Base-by-base conservation (phyloP, 2,797 vertebrate genomes). In the Rhinella marina region DNA sequence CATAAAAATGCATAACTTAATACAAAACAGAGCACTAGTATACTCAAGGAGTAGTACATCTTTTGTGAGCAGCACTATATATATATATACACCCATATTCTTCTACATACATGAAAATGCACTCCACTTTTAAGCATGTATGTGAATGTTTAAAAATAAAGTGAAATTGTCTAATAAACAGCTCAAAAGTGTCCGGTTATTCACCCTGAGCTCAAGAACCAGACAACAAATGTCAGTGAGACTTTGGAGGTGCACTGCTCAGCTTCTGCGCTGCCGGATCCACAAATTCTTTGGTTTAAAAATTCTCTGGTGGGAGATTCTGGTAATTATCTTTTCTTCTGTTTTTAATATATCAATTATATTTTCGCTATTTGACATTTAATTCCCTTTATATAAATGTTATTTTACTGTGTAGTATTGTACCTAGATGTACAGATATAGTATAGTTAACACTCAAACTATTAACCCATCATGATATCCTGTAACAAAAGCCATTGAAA, bases 231-330 rank as follows among this genome's bases (percentile, higher is more conserved):
- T 50, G 90, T 97, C n/a, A 99, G 98, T 0, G 95, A 97, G 78
- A 98, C 97, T 0, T 95, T 97, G 7, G 94, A 93, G 76, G 95
- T 99, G n/a, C 92, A 88, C 1, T 99, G 98, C 88, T 92, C 94
- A 13, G 97, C 95, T 0, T 93, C 93, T 3, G 98, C 97, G 80
- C 97, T 95, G 7, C 98, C 98, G 3, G 92, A 92, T 61, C 98
- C 98, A 2, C 94, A 84, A 17, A 95, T 99, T 79, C 90, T 90
- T 2, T 99, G 98, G 98, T 98, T 97, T 92, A 99, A 99, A 94
- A 96, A 99, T 92, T 97, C 98, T 0, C 95, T 99, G 64, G 91
- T 96, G 57, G 96, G 97, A 92, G 97, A 97, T 87, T 98, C 98
- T 93, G 98, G 98, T 99, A 90, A 94, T 90, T 29, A 54, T 61